A percentile compares a stretch with the other conserved stretches of the same genome.
These are phyloP conservation scores for Oxyteleia sp. DNA, from an alignment of 2,888 invertebrate species.

Conservation along the genomic window DNA sequence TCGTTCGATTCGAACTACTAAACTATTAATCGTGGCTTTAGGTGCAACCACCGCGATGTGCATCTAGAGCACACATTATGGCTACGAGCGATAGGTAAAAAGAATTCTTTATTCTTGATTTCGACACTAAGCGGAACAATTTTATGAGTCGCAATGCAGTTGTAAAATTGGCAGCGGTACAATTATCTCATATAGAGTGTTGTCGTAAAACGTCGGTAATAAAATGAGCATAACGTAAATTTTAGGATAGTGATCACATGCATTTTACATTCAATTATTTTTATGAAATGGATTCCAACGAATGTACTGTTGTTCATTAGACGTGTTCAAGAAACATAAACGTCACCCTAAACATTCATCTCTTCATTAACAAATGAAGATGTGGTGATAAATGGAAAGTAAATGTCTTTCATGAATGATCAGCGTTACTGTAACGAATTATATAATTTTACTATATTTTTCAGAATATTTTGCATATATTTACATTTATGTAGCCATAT, in stretches of 20 bases:
- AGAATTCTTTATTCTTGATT: constrained; percentile 40
- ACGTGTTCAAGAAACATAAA: too few species aligned
- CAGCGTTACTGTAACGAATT: too few species aligned
- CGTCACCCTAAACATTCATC: too few species aligned
- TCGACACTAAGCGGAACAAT: constrained; percentile 26
- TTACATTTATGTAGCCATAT: too few species aligned
- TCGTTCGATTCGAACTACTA: constrained; percentile 40
- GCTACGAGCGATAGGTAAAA: constrained; percentile 16
- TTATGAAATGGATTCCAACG: constrained; percentile 5
- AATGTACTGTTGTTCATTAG: too few species aligned
- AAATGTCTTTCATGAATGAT: too few species aligned
- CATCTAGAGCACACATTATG: constrained; percentile 23
- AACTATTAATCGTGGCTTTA: constrained; percentile 49
- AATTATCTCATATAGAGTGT: constrained; percentile 28
- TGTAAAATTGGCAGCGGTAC: constrained; percentile 30
- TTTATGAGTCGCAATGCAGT: constrained; percentile 49
- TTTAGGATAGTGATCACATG: constrained; percentile 16
- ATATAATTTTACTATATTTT: too few species aligned
- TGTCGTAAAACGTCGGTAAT: constrained; percentile 25
- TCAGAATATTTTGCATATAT: too few species aligned
- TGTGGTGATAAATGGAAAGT: too few species aligned
- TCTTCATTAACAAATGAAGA: too few species aligned
- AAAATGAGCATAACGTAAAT: constrained; percentile 11
- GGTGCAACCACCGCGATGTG: constrained; percentile 33
- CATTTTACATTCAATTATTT: constrained; percentile 13